Percentiles rank a stretch among this genome's conserved stretches.
These are phyloP conservation scores for Gymnocephalus cernua DNA, from an alignment of 2,113 vertebrate genomes.

Conservation along the genomic window DNA sequence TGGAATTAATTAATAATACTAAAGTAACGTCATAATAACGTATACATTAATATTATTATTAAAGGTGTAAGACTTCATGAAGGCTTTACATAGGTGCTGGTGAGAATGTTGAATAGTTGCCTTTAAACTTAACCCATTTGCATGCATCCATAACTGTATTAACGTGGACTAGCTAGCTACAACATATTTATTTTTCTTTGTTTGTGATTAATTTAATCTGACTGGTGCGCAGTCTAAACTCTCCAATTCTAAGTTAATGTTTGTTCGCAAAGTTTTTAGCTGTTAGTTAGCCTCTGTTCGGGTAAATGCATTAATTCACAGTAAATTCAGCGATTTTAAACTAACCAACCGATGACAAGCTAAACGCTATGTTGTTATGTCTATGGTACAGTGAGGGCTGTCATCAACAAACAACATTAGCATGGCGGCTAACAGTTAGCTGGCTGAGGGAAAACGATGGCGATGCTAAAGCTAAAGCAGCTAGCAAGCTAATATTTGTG, in stretches of 20 bases:
- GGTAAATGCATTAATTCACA: not conserved
- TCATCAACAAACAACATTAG: slow-evolving; percentile 25
- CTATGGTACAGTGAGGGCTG: not conserved
- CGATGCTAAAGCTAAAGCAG: slow-evolving; percentile 26
- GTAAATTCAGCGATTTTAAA: not conserved
- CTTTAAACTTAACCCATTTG: not conserved
- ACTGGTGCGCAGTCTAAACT: not conserved
- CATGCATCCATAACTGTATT: not conserved
- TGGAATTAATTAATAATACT: too few species aligned
- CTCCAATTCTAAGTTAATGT: not conserved
- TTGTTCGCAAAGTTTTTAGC: slow-evolving; percentile 10
- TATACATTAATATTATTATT: too few species aligned
- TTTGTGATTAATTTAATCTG: not conserved
- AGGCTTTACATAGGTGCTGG: not conserved
- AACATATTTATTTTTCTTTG: not conserved
- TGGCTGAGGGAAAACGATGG: not conserved
- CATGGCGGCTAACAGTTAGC: slow-evolving; percentile 3
- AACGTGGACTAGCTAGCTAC: not conserved
- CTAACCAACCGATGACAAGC: not conserved
- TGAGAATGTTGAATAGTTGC: not conserved
- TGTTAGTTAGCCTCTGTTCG: not conserved
- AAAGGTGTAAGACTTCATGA: not conserved
- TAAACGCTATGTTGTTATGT: not conserved
- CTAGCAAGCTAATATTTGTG: slow-evolving; percentile 34
- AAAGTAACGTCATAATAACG: too few species aligned